phyloP scores from a whole-genome alignment of 2,888 invertebrate genomes.

The Altica lythri region DNA sequence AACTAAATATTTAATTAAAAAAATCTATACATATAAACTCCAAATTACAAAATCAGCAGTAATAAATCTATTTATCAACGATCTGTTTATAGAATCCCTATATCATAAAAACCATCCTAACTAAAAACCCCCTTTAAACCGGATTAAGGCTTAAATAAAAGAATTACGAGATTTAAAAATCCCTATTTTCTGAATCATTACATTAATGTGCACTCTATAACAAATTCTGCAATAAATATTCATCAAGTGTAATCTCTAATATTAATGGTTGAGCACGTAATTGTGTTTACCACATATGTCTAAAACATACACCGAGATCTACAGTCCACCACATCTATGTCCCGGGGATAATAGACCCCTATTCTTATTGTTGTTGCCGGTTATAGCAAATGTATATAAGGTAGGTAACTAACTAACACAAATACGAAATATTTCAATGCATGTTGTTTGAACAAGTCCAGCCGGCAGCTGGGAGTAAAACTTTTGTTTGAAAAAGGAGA shows the following conservation, averaged over 20 bases:
- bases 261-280: slow-evolving; percentile 33
- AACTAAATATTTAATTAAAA: too few species aligned
- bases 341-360: slow-evolving; percentile 30
- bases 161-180: too few species aligned
- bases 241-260: slow-evolving; percentile 2
- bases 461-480: slow-evolving; percentile 28
- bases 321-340: slow-evolving; percentile 11
- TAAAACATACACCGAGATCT: slow-evolving; percentile 42
- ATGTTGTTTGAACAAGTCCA: slow-evolving; percentile 31
- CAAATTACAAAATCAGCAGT: too few species aligned
- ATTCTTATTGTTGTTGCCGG: slow-evolving; percentile 27
- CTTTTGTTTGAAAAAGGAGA: slow-evolving; percentile 15
- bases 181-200: slow-evolving; percentile 5
- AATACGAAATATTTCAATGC: slow-evolving; percentile 40
- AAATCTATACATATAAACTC: too few species aligned
- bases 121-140: too few species aligned
- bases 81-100: too few species aligned
- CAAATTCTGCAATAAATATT: too few species aligned
- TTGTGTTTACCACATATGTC: slow-evolving; percentile 50
- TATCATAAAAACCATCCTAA: too few species aligned
- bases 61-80: too few species aligned
- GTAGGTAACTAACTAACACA: slow-evolving; percentile 28
- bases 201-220: slow-evolving; percentile 4
- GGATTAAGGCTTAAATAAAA: too few species aligned
- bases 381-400: slow-evolving; percentile 12